Conservation (phyloP, 2,113 vertebrate genomes). For the Plectropomus leopardus region DNA sequence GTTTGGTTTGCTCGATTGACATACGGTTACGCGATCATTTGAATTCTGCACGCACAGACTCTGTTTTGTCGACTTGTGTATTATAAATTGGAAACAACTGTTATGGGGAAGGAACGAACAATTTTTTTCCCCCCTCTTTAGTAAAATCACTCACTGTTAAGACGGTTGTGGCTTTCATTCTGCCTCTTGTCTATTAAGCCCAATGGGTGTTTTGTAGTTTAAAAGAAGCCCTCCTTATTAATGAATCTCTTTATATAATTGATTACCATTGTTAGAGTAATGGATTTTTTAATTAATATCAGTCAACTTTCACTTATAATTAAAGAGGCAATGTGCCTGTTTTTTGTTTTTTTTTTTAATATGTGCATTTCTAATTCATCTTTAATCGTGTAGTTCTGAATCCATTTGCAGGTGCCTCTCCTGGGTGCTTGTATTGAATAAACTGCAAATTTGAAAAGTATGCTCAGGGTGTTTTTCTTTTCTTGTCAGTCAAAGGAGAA, state of each 20-base stretch:
- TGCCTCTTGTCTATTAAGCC: conserved; percentile 27
- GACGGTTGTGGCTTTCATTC: conserved; percentile 13
- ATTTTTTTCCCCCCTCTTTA: not conserved
- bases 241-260: conserved; percentile 72
- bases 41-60: conserved; percentile 2
- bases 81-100: conserved; percentile 27
- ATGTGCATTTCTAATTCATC: conserved; percentile 66
- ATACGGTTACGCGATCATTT: conserved; percentile 47
- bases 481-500: conserved; percentile 29
- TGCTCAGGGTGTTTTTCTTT: not conserved
- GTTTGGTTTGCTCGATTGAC: conserved; percentile 48
- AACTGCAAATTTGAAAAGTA: conserved; percentile 40
- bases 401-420: conserved; percentile 60
- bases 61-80: not conserved
- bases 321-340: conserved; percentile 61
- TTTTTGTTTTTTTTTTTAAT: conserved; percentile 48
- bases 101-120: not conserved
- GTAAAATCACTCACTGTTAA: conserved; percentile 1
- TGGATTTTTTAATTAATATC: conserved; percentile 84
- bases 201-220: conserved; percentile 41
- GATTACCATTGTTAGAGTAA: conserved; percentile 81
- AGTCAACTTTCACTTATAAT: conserved; percentile 68
- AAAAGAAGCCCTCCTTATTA: conserved; percentile 63
- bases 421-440: conserved; percentile 37
- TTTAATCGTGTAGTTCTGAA: conserved; percentile 59